These are phyloP conservation scores for Nicator chloris DNA, from an alignment of 2,113 vertebrate genomes.

Conservation along the genomic window DNA sequence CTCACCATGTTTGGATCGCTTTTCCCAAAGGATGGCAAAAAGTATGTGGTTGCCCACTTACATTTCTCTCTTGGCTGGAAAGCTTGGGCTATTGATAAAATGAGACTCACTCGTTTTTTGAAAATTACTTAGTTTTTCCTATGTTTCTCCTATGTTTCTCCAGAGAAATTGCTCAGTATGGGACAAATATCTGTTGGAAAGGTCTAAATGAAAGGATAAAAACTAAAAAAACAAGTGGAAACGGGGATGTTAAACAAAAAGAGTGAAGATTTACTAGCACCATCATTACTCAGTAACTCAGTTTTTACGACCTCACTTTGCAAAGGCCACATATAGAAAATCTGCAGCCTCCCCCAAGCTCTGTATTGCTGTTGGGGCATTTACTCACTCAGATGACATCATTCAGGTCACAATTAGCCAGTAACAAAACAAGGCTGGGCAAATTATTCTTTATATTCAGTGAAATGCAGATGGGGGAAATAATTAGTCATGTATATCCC, in stretches of 20 bases:
- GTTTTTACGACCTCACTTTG: neutral
- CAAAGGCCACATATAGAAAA: neutral
- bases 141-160: neutral
- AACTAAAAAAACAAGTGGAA: neutral
- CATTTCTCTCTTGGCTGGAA: neutral
- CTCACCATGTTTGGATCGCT: neutral
- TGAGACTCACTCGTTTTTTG: neutral
- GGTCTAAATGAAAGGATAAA: neutral
- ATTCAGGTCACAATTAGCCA: slow-evolving; percentile 12
- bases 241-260: neutral
- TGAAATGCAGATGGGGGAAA: slow-evolving; percentile 15
- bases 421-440: neutral
- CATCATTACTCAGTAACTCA: neutral
- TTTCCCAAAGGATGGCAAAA: neutral
- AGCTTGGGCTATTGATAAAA: neutral
- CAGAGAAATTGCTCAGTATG: neutral
- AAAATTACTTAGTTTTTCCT: neutral
- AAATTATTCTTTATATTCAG: neutral
- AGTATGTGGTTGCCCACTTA: neutral
- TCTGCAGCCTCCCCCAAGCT: neutral
- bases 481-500: slow-evolving; percentile 29
- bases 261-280: neutral
- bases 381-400: neutral
- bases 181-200: neutral
- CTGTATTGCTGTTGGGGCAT: neutral